phyloP scores from a whole-genome alignment of 2,888 invertebrate genomes.

The Cheilosia vernalis region DNA sequence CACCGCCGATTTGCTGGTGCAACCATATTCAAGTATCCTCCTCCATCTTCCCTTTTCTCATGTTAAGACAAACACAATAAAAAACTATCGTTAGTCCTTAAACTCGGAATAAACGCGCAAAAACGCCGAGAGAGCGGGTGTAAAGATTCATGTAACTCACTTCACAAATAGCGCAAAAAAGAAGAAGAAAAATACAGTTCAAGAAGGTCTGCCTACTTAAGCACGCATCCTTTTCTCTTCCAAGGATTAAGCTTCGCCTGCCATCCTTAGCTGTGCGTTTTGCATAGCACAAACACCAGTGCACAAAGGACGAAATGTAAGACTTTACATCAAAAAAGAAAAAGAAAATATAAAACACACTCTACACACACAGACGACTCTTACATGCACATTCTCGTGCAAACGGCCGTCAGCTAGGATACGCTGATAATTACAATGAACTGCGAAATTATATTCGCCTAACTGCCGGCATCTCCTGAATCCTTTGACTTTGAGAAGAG shows the following conservation, averaged over 20 bases:
- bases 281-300: slow-evolving; percentile 22
- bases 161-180: slow-evolving; percentile 50
- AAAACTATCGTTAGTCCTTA: slow-evolving; percentile 66
- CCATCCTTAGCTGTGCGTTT: slow-evolving; percentile 44
- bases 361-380: slow-evolving; percentile 2
- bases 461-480: slow-evolving; percentile 38
- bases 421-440: slow-evolving; percentile 56
- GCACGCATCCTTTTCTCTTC: slow-evolving; percentile 80
- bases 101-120: slow-evolving; percentile 58
- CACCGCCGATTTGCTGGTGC: slow-evolving; percentile 9
- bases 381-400: neutral
- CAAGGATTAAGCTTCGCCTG: slow-evolving; percentile 68
- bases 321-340: slow-evolving; percentile 27
- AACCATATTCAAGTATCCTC: slow-evolving; percentile 50
- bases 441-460: slow-evolving; percentile 42
- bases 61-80: slow-evolving; percentile 31
- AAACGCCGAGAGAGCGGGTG: slow-evolving; percentile 42
- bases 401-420: neutral
- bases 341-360: neutral
- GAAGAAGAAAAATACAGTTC: slow-evolving; percentile 50
- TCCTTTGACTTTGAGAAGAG: slow-evolving; percentile 60
- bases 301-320: slow-evolving; percentile 44
- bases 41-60: neutral
- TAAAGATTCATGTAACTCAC: slow-evolving; percentile 65
- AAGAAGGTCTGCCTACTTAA: slow-evolving; percentile 79